Base-by-base conservation (phyloP, 1,140 invertebrate species). In the Pygmarrhopalites habei region DNA sequence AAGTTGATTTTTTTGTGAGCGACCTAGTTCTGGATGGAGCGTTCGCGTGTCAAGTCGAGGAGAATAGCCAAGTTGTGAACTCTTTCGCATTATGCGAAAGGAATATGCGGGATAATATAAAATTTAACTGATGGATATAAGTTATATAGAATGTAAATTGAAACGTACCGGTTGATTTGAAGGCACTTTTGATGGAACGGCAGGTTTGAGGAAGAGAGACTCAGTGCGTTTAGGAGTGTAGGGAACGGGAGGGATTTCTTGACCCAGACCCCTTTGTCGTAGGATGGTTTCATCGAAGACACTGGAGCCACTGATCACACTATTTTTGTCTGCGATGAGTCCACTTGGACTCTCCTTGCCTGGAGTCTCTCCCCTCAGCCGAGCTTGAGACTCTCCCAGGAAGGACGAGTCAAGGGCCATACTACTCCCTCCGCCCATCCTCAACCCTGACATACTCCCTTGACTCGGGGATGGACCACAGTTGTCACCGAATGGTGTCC, bases 151-250 rank as follows among this genome's bases (percentile, higher is more conserved):
- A n/a, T n/a, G n/a, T n/a, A n/a, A n/a, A n/a, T n/a, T n/a, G n/a
- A n/a, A n/a, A n/a, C n/a, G n/a, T n/a, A n/a, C n/a, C 30, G 67
- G 60, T 47, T 61, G 55, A 39, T 51, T 29, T 53, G 61, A 51
- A 35, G 53, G 53, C 17, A 58, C 19, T 60, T 67, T 68, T 35
- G 65, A 67, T 25, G 69, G 60, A 61, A 49, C 66, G 29, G 62
- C 68, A 39, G 72, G 72, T 57, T 73, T 74, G 58, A 77, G 73
- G 66, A 77, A 78, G 25, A 79, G 76, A 17, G 90, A 93, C 74
- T 93, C 90, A 53, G 90, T 93, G 68, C 91, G 80, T 75, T 92
- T 92, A 41, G 89, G 90, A 74, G 91, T 88, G 73, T 72, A 57
- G 82, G 62, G 83, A 71, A 88, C 88, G 35, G 88, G 86, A 72